Evolutionary conservation across 2,113 vertebrate species (phyloP).

Genomic region (Ceyx cyanopectus): DNA sequence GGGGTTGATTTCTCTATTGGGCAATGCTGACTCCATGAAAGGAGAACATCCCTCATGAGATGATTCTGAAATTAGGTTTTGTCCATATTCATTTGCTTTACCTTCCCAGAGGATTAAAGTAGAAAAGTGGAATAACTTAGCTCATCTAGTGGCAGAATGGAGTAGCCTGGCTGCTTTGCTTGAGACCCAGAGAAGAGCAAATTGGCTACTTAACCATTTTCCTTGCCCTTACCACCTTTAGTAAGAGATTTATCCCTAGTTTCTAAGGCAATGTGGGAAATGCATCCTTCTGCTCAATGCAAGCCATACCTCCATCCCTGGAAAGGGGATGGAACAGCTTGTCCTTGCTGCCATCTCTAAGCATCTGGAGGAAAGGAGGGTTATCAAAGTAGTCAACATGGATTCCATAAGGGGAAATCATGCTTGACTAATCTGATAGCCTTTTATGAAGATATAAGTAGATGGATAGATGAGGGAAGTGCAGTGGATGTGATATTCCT

Average conservation of each 20-base stretch:
- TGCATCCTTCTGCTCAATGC: too few relatives aligned
- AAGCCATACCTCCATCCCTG: too few relatives aligned
- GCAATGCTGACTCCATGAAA: conserved; percentile 10
- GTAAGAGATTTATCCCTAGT: not conserved
- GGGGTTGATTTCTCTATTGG: conserved; percentile 30
- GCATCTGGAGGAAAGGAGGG: too few relatives aligned
- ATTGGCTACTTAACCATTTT: not conserved
- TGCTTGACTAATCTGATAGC: too few relatives aligned
- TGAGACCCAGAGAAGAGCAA: not conserved
- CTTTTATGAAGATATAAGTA: too few relatives aligned
- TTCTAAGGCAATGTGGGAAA: not conserved
- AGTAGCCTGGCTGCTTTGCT: not conserved
- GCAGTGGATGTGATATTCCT: too few relatives aligned
- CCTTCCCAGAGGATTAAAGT: conserved; percentile 18
- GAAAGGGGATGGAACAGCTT: too few relatives aligned
- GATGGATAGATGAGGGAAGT: too few relatives aligned
- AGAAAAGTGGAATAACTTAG: not conserved
- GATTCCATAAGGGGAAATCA: too few relatives aligned
- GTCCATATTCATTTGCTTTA: conserved; percentile 37
- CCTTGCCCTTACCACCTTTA: not conserved
- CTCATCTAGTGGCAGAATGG: not conserved
- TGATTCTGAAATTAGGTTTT: conserved; percentile 40
- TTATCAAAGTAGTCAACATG: too few relatives aligned
- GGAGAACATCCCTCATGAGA: not conserved
- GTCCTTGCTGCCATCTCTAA: too few relatives aligned